phyloP scores from a whole-genome alignment of 1,140 invertebrate species.

The Lepidostoma basale region DNA sequence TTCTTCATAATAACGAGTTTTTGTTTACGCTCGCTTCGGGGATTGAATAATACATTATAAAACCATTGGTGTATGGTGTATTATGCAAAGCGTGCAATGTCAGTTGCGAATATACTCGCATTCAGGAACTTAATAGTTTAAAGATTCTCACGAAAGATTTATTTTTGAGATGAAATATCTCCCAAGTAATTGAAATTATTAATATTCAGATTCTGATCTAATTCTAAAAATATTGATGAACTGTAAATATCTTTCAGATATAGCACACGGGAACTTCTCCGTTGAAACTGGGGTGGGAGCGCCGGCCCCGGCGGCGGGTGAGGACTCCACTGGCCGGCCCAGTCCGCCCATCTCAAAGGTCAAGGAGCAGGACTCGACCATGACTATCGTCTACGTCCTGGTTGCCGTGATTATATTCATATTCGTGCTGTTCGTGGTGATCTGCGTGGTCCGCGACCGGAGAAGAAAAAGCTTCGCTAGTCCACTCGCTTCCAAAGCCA shows the following conservation, averaged over 20 bases:
- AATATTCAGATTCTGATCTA: too few species aligned
- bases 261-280: constrained; percentile 76
- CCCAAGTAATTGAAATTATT: too few species aligned
- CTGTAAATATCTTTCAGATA: constrained; percentile 62
- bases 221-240: too few species aligned
- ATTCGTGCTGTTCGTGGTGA: constrained; percentile 72
- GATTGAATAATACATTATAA: too few species aligned
- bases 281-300: constrained; percentile 61
- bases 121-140: too few species aligned
- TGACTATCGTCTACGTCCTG: constrained; percentile 81
- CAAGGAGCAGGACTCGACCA: constrained; percentile 73
- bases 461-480: constrained; percentile 79
- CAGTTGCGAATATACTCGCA: too few species aligned
- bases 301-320: constrained; percentile 57
- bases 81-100: too few species aligned
- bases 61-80: too few species aligned
- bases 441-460: constrained; percentile 77
- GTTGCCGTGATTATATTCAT: constrained; percentile 80
- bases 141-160: too few species aligned
- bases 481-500: constrained; percentile 70
- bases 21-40: too few species aligned
- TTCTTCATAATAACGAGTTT: too few species aligned
- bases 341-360: constrained; percentile 70
- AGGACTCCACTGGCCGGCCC: constrained; percentile 59
- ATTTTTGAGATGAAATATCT: too few species aligned